Conservation (phyloP, 1,140 invertebrate species). For the Drosophila watanabei region DNA sequence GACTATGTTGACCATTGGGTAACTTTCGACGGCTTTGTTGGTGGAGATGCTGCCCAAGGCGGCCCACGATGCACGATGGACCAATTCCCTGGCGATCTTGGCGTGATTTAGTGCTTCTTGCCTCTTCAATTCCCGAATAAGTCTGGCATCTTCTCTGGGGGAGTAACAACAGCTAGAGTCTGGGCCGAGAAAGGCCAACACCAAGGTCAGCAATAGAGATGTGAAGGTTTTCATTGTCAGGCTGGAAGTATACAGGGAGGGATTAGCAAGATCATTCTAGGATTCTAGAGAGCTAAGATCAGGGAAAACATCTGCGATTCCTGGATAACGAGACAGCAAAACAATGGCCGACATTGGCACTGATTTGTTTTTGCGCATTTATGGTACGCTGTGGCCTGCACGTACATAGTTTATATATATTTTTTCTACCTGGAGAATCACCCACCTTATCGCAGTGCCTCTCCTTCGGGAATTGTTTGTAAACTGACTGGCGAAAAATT, state of each 20-base stretch:
- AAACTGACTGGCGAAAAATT: conserved; percentile 41
- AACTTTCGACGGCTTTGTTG: conserved; percentile 87
- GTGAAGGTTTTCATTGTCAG: conserved; percentile 29
- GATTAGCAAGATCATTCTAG: background rate
- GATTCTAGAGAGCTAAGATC: background rate
- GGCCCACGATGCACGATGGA: conserved; percentile 89
- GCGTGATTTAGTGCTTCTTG: conserved; percentile 67
- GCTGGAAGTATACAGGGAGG: conserved; percentile 14
- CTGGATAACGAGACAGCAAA: background rate
- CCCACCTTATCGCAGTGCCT: conserved; percentile 20
- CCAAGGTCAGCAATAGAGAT: conserved; percentile 33
- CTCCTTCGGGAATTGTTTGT: conserved; percentile 39
- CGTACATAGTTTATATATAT: conserved; percentile 29
- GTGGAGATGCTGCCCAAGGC: conserved; percentile 91
- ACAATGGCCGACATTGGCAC: conserved; percentile 22
- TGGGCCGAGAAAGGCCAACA: conserved; percentile 29
- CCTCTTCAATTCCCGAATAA: conserved; percentile 57
- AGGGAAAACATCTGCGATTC: background rate
- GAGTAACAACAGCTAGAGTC: conserved; percentile 51
- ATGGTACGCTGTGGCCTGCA: conserved; percentile 9
- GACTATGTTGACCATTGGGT: conserved; percentile 91
- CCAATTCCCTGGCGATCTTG: conserved; percentile 85
- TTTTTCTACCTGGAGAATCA: conserved; percentile 23
- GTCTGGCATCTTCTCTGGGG: conserved; percentile 47
- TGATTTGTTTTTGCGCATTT: conserved; percentile 14